Conservation (phyloP, 2,797 vertebrate genomes). For the Yasuhikotakia modesta region DNA sequence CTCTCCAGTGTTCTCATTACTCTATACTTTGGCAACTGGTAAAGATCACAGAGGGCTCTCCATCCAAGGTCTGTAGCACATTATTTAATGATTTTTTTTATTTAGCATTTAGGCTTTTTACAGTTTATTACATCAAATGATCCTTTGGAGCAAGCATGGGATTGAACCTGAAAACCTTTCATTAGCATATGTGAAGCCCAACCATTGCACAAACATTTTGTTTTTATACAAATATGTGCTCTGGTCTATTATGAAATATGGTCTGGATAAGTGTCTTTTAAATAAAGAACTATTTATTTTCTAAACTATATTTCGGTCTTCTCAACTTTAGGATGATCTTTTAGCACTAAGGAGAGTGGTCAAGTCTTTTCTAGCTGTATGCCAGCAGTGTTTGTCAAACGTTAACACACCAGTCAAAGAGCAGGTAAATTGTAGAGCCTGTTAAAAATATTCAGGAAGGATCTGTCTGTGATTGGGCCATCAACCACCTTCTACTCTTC, state of each 20-base stretch:
- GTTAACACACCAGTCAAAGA: slow-evolving; percentile 98
- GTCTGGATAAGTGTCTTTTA: not conserved
- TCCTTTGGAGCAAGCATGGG: not conserved
- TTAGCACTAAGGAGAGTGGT: slow-evolving; percentile 93
- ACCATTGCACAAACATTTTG: too few relatives aligned
- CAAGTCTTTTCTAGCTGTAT: slow-evolving; percentile 96
- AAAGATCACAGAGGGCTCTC: slow-evolving; percentile 94
- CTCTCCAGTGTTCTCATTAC: slow-evolving; percentile 98
- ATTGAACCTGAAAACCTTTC: not conserved
- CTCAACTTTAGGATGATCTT: slow-evolving; percentile 87
- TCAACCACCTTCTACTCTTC: not conserved
- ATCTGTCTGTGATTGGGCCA: not conserved
- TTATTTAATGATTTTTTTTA: not conserved
- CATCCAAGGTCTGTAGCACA: slow-evolving; percentile 85
- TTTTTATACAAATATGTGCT: too few relatives aligned
- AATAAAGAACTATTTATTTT: too few relatives aligned
- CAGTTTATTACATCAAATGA: not conserved
- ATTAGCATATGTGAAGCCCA: too few relatives aligned
- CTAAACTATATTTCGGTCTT: not conserved
- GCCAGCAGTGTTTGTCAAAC: slow-evolving; percentile 97
- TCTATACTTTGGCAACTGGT: slow-evolving; percentile 99
- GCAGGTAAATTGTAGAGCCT: slow-evolving; percentile 80
- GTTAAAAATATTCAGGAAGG: not conserved
- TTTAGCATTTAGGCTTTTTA: not conserved
- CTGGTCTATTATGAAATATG: not conserved